These are phyloP conservation scores for Drosophila lacicola DNA, from an alignment of 2,888 invertebrate species.

Conservation along the genomic window DNA sequence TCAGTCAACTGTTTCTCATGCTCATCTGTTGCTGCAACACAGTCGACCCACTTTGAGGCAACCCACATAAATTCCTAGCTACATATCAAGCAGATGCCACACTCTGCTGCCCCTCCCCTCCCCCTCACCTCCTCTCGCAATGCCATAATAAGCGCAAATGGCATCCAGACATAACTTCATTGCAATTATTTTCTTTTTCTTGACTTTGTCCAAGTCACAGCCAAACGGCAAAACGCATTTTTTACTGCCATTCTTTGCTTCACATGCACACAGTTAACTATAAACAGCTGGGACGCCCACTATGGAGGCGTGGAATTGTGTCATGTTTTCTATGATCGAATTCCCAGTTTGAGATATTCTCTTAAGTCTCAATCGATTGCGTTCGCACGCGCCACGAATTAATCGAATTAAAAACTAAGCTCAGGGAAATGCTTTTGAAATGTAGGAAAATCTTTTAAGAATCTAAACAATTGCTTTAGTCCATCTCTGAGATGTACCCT, in stretches of 20 bases:
- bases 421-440: background rate
- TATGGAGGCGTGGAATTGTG: constrained; percentile 5
- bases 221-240: constrained; percentile 39
- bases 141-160: constrained; percentile 45
- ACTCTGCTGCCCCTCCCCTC: background rate
- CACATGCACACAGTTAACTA: constrained; percentile 6
- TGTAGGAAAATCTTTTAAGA: no score
- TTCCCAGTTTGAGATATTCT: background rate
- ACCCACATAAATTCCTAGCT: constrained; percentile 46
- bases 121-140: constrained; percentile 14
- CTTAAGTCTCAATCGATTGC: background rate
- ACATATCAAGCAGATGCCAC: constrained; percentile 28
- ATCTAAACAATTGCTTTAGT: no score
- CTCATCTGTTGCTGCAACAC: constrained; percentile 16
- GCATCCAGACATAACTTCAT: constrained; percentile 59
- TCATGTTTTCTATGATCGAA: constrained; percentile 15
- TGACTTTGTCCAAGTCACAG: constrained; percentile 37
- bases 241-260: constrained; percentile 19
- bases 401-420: background rate
- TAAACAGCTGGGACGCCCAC: constrained; percentile 10
- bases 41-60: constrained; percentile 47
- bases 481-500: no score
- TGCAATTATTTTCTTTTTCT: constrained; percentile 60
- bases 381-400: constrained; percentile 2
- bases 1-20: constrained; percentile 22